Evolutionary conservation across 92 coral and sea anemone species (phyloP).

Genomic region (Porites cylindrica): DNA sequence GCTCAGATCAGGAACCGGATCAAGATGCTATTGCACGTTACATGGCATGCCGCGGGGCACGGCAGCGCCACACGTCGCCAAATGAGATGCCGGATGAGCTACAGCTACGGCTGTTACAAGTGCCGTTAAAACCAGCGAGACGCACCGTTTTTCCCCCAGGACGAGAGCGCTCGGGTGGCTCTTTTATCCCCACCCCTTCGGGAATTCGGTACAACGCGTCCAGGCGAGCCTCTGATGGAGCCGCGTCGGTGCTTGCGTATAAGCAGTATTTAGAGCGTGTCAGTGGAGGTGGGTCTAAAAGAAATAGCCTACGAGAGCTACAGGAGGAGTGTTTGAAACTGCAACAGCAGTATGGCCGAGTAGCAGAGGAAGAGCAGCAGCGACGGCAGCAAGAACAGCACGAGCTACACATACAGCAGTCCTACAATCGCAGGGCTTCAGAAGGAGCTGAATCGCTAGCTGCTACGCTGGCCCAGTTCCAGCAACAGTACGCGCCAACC

Average conservation of each 20-base stretch:
- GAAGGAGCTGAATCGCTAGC: slow-evolving; percentile 94
- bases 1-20: slow-evolving; percentile 99
- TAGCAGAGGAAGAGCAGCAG: slow-evolving; percentile 84
- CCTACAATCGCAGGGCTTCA: slow-evolving; percentile 89
- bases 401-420: slow-evolving; percentile 81
- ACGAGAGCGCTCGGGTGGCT: slow-evolving; percentile 84
- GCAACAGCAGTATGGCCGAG: slow-evolving; percentile 89
- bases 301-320: slow-evolving; percentile 89
- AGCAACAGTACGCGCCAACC: slow-evolving; percentile 76
- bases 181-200: slow-evolving; percentile 85
- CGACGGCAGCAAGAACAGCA: slow-evolving; percentile 94
- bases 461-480: slow-evolving; percentile 89
- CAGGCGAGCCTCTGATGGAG: slow-evolving; percentile 97
- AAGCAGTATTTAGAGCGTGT: slow-evolving; percentile 94
- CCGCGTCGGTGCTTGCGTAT: slow-evolving; percentile 96
- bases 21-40: slow-evolving; percentile 97
- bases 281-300: slow-evolving; percentile 83
- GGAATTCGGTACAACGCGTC: slow-evolving; percentile 89
- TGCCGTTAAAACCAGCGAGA: slow-evolving; percentile 84
- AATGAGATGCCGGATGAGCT: slow-evolving; percentile 96
- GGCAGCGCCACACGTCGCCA: slow-evolving; percentile 95
- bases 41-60: slow-evolving; percentile 88
- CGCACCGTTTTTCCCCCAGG: slow-evolving; percentile 88
- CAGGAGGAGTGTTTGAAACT: slow-evolving; percentile 94
- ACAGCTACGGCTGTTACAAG: slow-evolving; percentile 83